Evolutionary conservation across 2,888 invertebrate genomes (phyloP), one percentile per base, ranked within the genome.

Genomic region (Erynnis tages): DNA sequence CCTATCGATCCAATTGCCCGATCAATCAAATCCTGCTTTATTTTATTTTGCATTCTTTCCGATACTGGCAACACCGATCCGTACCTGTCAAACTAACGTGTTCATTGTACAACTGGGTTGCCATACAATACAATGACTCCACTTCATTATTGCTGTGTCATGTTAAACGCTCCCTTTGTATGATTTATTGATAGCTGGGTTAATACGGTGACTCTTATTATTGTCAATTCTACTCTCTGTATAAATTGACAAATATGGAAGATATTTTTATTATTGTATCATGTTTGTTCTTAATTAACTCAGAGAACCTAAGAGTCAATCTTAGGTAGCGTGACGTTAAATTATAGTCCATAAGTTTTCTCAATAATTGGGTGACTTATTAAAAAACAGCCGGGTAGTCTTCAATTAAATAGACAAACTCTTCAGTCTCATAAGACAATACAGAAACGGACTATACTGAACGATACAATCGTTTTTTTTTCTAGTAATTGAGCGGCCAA

Each of bases 61-160:
- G 11, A 13, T 37, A 6, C 47, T 47, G 47, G 47, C 10, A 37
- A 37, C 47, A 47, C 19, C 47, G 47, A 47, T 47, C 47, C 13
- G 11, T 47, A 47, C 29, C 47, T 47, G 47, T 37, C 47, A 47
- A 47, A 17, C 8, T 35, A 37, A 47, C 19, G 13, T 37, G 47
- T 47, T 47, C 35, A 46, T 46, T 35, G 27, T 46, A 37, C 40
- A 41, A 32, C 29, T 32, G 49, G 49, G 41, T 41, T 49, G 49
- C 25, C 27, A 34, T 21, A 17, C 21, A 21, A 27, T 23, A 46
- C 38, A 38, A 38, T 38, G 35, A 46, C 46, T 35, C 37, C 25
- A 37, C 47, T 47, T 29, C 19, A 37, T 37, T 47, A 37, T 47
- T 19, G 19, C 25, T 29, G 13, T 37, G 47, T 37, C 47, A 27